Percentiles rank a stretch among this genome's conserved stretches.
These are phyloP conservation scores for Galeruca laticollis DNA, from an alignment of 2,888 invertebrate species.

Conservation along the genomic window DNA sequence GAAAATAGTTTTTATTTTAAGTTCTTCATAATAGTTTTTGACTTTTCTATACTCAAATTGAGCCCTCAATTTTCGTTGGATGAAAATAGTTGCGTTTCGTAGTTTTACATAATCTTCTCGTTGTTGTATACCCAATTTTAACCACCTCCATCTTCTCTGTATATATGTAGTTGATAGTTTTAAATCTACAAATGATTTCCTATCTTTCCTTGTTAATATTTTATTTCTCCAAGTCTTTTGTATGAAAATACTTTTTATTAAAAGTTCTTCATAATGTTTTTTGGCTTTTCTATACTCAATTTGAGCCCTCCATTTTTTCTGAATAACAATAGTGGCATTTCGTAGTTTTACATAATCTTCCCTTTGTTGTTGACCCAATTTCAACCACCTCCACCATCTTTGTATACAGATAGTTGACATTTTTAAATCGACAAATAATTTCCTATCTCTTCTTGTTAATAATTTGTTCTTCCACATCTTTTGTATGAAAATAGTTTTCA, in stretches of 20 bases:
- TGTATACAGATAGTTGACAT: no score
- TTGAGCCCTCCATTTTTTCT: slow-evolving; percentile 10
- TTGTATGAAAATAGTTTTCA: background rate
- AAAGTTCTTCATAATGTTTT: background rate
- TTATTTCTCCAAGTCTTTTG: slow-evolving; percentile 40
- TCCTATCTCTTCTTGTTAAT: no score
- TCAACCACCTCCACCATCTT: no score
- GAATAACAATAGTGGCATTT: slow-evolving; percentile 22
- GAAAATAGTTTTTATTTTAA: background rate
- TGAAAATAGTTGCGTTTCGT: slow-evolving; percentile 43
- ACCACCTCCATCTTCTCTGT: slow-evolving; percentile 41
- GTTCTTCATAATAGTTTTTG: background rate
- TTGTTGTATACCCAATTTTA: slow-evolving; percentile 46
- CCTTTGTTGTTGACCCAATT: no score
- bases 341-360: slow-evolving; percentile 30
- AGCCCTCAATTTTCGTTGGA: slow-evolving; percentile 34
- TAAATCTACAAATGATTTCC: slow-evolving; percentile 45
- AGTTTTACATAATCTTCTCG: slow-evolving; percentile 46
- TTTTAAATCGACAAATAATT: no score
- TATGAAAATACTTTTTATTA: background rate
- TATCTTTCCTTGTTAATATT: slow-evolving; percentile 49
- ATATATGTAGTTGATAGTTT: slow-evolving; percentile 45
- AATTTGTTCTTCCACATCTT: no score
- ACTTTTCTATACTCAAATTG: no score
- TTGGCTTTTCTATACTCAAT: no score